These are phyloP conservation scores for Phylloscopus trochilus DNA, from an alignment of 2,113 vertebrate species.

Conservation along the genomic window DNA sequence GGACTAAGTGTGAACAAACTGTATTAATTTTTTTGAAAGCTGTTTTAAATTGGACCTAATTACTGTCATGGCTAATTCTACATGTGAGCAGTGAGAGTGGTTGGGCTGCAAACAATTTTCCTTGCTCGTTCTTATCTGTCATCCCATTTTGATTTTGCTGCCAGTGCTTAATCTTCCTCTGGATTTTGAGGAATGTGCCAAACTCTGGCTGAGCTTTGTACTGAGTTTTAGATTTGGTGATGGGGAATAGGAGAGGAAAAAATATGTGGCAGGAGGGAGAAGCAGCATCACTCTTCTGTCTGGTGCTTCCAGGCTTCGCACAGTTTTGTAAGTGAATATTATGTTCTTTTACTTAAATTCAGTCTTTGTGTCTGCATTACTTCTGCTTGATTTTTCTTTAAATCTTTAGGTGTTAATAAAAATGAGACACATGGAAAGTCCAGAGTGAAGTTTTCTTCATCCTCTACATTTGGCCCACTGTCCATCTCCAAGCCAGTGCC, in stretches of 20 bases:
- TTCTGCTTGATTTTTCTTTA: not conserved
- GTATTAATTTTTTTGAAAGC: not conserved
- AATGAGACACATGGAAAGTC: accelerated
- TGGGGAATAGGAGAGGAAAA: not conserved
- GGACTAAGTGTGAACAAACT: not conserved
- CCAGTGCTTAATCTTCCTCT: not conserved
- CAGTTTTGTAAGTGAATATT: not conserved
- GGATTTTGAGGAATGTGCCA: not conserved
- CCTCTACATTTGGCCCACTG: not conserved
- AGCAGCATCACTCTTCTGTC: not conserved
- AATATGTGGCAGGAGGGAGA: not conserved
- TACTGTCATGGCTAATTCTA: not conserved
- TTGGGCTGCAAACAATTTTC: not conserved
- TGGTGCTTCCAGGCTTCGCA: not conserved
- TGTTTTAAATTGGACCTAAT: not conserved
- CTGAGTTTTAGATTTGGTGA: not conserved
- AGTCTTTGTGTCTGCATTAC: not conserved
- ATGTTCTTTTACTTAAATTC: not conserved
- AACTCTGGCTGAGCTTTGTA: not conserved
- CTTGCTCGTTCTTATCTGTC: not conserved
- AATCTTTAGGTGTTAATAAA: not conserved
- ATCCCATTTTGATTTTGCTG: not conserved
- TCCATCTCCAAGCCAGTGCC: not conserved
- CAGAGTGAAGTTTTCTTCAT: not conserved
- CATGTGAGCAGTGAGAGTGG: not conserved